phyloP scores from a whole-genome alignment of 2,113 vertebrate genomes.

The Acinonyx jubatus region DNA sequence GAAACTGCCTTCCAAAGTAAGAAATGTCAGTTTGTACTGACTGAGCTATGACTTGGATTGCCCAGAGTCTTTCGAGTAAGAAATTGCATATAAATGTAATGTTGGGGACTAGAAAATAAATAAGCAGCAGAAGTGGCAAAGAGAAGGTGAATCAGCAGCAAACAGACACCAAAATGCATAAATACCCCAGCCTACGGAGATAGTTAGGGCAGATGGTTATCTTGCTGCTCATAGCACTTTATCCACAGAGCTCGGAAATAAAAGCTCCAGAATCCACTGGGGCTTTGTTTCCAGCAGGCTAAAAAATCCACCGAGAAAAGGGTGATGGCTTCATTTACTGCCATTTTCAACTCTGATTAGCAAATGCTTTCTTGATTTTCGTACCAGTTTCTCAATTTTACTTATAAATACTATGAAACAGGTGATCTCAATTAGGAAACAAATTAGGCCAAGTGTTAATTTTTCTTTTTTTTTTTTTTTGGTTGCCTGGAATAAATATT shows the following conservation, averaged over 20 bases:
- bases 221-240: neutral
- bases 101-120: slow-evolving; percentile 12
- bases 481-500: slow-evolving; percentile 63
- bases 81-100: neutral
- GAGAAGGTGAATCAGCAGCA: neutral
- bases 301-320: slow-evolving; percentile 44
- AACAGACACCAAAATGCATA: neutral
- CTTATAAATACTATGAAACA: slow-evolving; percentile 59
- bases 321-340: slow-evolving; percentile 8
- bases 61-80: neutral
- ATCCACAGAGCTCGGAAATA: neutral
- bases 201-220: neutral
- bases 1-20: slow-evolving; percentile 1
- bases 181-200: neutral
- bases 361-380: slow-evolving; percentile 58
- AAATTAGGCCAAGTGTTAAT: slow-evolving; percentile 41
- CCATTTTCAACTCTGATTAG: slow-evolving; percentile 38
- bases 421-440: slow-evolving; percentile 64
- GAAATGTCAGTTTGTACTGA: neutral
- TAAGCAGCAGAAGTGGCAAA: neutral
- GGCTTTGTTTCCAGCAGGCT: neutral
- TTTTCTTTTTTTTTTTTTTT: neutral
- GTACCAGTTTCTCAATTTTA: slow-evolving; percentile 57
- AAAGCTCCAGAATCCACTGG: neutral
- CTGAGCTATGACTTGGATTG: neutral